Conservation (phyloP, 2,797 vertebrate species). For the Siniperca undulata region DNA sequence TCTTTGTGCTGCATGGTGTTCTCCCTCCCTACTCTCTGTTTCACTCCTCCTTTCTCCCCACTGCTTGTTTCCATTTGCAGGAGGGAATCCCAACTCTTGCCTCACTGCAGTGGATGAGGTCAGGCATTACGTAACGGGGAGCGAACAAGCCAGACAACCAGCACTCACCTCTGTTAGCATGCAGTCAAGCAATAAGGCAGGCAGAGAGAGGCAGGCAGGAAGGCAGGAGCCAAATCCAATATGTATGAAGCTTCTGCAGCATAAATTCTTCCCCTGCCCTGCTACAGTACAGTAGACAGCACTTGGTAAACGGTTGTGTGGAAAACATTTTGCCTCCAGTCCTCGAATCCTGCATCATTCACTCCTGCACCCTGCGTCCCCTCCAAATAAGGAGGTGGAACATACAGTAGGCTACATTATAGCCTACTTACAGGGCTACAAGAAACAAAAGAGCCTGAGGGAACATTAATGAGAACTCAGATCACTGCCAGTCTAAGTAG, state of each 20-base stretch:
- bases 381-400: slow-evolving; percentile 8
- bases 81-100: slow-evolving; percentile 85
- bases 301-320: slow-evolving; percentile 37
- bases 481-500: slow-evolving; percentile 28
- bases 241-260: slow-evolving; percentile 81
- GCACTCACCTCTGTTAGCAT: slow-evolving; percentile 66
- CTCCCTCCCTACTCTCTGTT: background rate
- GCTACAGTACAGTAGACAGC: slow-evolving; percentile 45
- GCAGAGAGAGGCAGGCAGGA: slow-evolving; percentile 52
- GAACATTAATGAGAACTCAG: slow-evolving; percentile 26
- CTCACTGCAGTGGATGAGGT: slow-evolving; percentile 80
- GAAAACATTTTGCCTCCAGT: slow-evolving; percentile 49
- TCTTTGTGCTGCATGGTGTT: slow-evolving; percentile 27
- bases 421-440: background rate
- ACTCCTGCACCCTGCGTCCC: background rate
- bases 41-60: slow-evolving; percentile 23
- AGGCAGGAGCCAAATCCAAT: slow-evolving; percentile 71
- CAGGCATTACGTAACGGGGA: slow-evolving; percentile 79
- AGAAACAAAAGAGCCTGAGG: slow-evolving; percentile 22
- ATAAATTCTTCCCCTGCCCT: slow-evolving; percentile 65
- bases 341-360: background rate
- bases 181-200: slow-evolving; percentile 59
- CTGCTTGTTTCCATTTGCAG: slow-evolving; percentile 60
- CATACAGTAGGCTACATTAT: background rate
- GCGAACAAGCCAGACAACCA: slow-evolving; percentile 63